phyloP scores from a whole-genome alignment of 2,888 invertebrate species.

The Ceratothoa steindachneri region DNA sequence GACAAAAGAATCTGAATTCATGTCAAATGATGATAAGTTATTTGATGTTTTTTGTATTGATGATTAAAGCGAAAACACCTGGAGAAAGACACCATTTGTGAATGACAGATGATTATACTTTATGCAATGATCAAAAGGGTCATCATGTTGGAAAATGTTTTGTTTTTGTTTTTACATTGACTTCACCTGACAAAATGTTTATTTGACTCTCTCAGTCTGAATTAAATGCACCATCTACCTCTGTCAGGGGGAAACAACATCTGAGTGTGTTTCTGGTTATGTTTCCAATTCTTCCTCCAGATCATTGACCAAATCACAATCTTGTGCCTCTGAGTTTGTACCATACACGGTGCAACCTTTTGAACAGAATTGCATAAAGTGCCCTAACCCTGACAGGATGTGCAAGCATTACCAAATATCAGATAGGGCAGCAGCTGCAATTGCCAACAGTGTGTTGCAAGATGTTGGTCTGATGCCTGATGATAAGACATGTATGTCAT shows the following conservation, averaged over 20 bases:
- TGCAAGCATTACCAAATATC: not conserved
- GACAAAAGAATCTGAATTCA: not conserved
- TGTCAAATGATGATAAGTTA: not conserved
- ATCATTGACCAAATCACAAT: not conserved
- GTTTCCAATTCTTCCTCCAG: not conserved
- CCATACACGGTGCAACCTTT: not conserved
- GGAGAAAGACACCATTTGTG: not conserved
- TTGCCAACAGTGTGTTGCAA: not conserved
- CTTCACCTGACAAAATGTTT: not conserved
- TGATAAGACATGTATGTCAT: not conserved
- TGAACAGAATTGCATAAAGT: not conserved
- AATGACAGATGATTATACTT: not conserved
- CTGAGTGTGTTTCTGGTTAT: not conserved
- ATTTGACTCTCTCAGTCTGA: not conserved
- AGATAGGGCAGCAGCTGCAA: not conserved
- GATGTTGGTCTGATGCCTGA: not conserved
- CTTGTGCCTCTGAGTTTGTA: not conserved
- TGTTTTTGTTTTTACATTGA: not conserved
- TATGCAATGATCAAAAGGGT: not conserved
- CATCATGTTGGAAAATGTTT: not conserved
- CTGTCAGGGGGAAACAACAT: not conserved
- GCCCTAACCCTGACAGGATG: not conserved
- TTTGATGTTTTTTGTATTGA: not conserved
- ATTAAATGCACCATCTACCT: not conserved
- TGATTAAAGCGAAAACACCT: not conserved